These are phyloP conservation scores for Sebastes itinus DNA, from an alignment of 2,797 vertebrate species.

Conservation along the genomic window DNA sequence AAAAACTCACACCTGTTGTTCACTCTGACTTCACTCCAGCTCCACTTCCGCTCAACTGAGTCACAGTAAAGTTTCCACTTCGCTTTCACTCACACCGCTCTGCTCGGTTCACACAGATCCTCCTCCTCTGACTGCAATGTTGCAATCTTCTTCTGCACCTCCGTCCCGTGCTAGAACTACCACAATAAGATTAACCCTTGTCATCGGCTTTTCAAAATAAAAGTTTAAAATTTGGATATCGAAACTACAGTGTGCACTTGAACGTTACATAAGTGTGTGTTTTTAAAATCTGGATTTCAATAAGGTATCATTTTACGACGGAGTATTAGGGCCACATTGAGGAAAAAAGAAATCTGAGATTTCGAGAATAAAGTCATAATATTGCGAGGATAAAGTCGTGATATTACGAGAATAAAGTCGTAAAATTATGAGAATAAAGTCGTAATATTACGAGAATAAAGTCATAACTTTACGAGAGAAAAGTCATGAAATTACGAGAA, in stretches of 20 bases:
- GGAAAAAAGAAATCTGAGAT: too few relatives aligned
- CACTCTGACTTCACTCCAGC: neutral
- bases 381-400: too few relatives aligned
- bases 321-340: too few relatives aligned
- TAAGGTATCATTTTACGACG: too few relatives aligned
- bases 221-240: neutral
- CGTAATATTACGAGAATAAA: too few relatives aligned
- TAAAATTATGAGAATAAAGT: too few relatives aligned
- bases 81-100: constrained; percentile 4
- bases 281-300: neutral
- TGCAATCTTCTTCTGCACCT: constrained; percentile 16
- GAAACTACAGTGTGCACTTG: neutral
- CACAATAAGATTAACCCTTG: fast-evolving
- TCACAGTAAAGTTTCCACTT: constrained; percentile 15
- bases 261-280: neutral
- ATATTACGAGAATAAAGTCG: fast-evolving
- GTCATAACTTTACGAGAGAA: fast-evolving
- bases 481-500: too few relatives aligned
- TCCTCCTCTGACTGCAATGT: constrained; percentile 31
- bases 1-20: constrained; percentile 44
- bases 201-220: constrained; percentile 33
- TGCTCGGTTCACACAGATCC: neutral
- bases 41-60: constrained; percentile 54
- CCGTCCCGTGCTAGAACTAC: neutral
- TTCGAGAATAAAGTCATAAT: too few relatives aligned